Base-by-base conservation (phyloP, 2,797 vertebrate genomes). In the Mastacembelus armatus region DNA sequence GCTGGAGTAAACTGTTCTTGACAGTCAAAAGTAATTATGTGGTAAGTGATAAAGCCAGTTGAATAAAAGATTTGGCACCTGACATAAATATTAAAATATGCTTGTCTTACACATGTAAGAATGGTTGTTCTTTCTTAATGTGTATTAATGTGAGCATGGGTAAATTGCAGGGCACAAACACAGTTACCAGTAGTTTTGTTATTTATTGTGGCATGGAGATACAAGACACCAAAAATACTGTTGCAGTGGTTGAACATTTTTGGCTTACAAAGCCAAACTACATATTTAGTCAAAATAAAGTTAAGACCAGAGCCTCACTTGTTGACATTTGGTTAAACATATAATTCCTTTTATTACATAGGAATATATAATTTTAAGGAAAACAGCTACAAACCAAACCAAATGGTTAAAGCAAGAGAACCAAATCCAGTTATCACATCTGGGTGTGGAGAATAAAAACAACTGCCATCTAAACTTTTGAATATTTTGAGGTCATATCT, bases 21-120 rank as follows among this genome's bases (percentile, higher is more conserved):
- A 78, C 73, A 73, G 64, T 61, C 44, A 64, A 66, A 84, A 73
- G 65, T 71, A 81, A 80, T 71, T 67, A 81, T 83, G 58, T 33
- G 47, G 79, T 58, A 51, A 52, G 62, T 56, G 55, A 63, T 60
- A 62, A 54, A 58, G 44, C 24, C 57, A 63, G 57, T 56, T 56
- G 67, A 68, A 70, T 61, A 61, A 72, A 84, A 66, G 24, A 73
- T 70, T 44, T 74, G 61, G 78, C 56, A 77, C 29, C 43, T 47
- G 45, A 80, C 19, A 61, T 29, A 29, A 79, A 80, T 18, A 58
- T 61, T 60, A 66, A 72, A 73, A 71, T 66, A 26, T n/a, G 11
- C 66, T 5, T 32, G 10, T 52, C 55, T 57, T 22, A 27, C 40
- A 67, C n/a, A 18, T 29, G 5, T 32, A 63, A 24, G 51, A 21